These are phyloP conservation scores for Volucella inflata DNA, from an alignment of 2,888 invertebrate genomes.

Conservation along the genomic window DNA sequence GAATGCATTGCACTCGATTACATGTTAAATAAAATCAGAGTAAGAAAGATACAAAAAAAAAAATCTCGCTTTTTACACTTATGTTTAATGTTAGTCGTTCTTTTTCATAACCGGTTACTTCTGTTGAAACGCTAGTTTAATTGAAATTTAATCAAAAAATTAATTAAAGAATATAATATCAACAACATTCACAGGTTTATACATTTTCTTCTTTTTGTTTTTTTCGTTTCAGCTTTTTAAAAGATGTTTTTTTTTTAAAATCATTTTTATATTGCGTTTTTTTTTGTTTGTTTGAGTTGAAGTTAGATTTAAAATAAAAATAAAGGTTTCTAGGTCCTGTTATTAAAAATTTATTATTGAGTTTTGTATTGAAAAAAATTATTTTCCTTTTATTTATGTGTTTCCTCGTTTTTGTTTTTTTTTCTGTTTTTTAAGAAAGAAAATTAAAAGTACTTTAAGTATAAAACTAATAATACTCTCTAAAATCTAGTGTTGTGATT, in stretches of 20 bases:
- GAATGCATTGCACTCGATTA: slow-evolving; percentile 71
- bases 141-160: slow-evolving; percentile 22
- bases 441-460: slow-evolving; percentile 73
- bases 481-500: slow-evolving; percentile 73
- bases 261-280: slow-evolving; percentile 2
- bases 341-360: slow-evolving; percentile 37
- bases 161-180: slow-evolving; percentile 36
- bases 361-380: slow-evolving; percentile 59
- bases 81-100: slow-evolving; percentile 42
- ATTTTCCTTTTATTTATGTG: no score
- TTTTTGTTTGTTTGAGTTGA: background rate
- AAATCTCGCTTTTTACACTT: slow-evolving; percentile 41
- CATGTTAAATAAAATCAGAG: slow-evolving; percentile 34
- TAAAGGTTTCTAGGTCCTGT: slow-evolving; percentile 5
- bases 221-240: slow-evolving; percentile 2
- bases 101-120: slow-evolving; percentile 25
- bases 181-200: slow-evolving; percentile 63
- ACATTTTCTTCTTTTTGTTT: background rate
- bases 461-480: slow-evolving; percentile 76
- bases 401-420: no score
- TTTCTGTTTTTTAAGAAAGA: slow-evolving; percentile 46
- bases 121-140: slow-evolving; percentile 3
- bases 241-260: background rate
- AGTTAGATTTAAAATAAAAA: slow-evolving; percentile 39
- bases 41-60: slow-evolving; percentile 31